A percentile compares a stretch with the other conserved stretches of the same genome.
Evolutionary conservation across 2,888 invertebrate species (phyloP).

Genomic region (Amphimallon solstitiale): DNA sequence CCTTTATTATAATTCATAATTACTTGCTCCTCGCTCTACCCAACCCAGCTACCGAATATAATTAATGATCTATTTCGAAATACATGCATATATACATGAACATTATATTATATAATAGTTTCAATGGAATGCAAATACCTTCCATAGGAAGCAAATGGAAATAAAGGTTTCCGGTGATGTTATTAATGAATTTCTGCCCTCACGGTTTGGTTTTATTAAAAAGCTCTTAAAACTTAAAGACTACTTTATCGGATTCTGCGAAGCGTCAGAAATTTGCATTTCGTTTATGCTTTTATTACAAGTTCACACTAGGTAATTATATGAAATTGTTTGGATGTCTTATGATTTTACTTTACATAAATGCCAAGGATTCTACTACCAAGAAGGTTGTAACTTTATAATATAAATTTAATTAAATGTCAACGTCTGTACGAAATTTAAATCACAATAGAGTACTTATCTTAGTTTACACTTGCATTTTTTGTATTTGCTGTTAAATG

Average conservation of each 20-base stretch:
- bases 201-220: not conserved
- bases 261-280: not conserved
- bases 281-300: too few species aligned
- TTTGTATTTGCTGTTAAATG: too few species aligned
- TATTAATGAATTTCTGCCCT: conserved; percentile 14
- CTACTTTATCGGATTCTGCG: not conserved
- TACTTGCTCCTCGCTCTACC: conserved; percentile 17
- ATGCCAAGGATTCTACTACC: too few species aligned
- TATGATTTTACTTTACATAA: too few species aligned
- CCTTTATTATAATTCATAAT: conserved; percentile 30
- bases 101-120: conserved; percentile 16
- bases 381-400: too few species aligned
- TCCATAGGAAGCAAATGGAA: conserved; percentile 14
- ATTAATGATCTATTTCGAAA: conserved; percentile 21
- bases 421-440: too few species aligned
- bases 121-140: conserved; percentile 20
- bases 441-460: too few species aligned
- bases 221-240: not conserved
- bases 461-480: too few species aligned
- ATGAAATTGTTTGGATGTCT: too few species aligned
- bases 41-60: conserved; percentile 17
- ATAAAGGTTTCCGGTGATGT: conserved; percentile 16
- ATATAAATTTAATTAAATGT: too few species aligned
- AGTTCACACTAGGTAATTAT: too few species aligned
- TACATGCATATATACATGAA: conserved; percentile 23